Evolutionary conservation across 2,113 vertebrate species (phyloP), one percentile per base, ranked within the genome.

Genomic region (Oryzias woworae): DNA sequence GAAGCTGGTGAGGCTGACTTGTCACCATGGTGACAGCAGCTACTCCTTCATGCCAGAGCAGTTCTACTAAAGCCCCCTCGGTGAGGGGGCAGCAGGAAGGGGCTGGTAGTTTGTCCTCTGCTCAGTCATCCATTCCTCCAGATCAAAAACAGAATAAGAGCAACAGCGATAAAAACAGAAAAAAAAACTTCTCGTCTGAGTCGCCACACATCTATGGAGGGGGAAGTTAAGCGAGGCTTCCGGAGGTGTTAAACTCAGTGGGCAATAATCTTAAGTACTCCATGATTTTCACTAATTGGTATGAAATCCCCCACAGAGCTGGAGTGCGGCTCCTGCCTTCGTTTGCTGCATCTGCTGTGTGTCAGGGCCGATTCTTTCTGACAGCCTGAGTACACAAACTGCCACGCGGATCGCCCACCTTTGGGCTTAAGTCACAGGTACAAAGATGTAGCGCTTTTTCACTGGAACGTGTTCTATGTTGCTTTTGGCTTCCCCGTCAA

Each of bases 201-300:
- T 71, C 53, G 57, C 57, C 41, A 1, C 5, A 85, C 85, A 77
- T 81, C 70, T 72, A 41, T 10, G 54, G 62, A 7, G 80, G 81
- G 22, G 66, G 78, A 85, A 88, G 74, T 67, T 36, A 45, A 79
- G 69, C 53, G 70, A 79, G 85, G 77, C 87, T 84, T 88, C 83
- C 89, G 87, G 89, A 83, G 83, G 71, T 87, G 89, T 78, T 87
- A 86, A 89, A 81, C 86, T 87, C 80, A 75, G 73, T 68, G 67
- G 71, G 80, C 85, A 89, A 89, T 89, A 87, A 91, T 80, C 80
- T 76, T 90, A 91, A 92, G 89, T 90, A 90, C 83, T 83, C 83
- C 64, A 66, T 75, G 89, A 91, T 91, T 91, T 91, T 85, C 78
- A 61, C 87, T 91, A 91, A 92, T 91, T 89, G 89, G 86, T 83